Evolutionary conservation across 2,797 vertebrate species (phyloP), one percentile per base, ranked within the genome.

Genomic region (Ceryle rudis): DNA sequence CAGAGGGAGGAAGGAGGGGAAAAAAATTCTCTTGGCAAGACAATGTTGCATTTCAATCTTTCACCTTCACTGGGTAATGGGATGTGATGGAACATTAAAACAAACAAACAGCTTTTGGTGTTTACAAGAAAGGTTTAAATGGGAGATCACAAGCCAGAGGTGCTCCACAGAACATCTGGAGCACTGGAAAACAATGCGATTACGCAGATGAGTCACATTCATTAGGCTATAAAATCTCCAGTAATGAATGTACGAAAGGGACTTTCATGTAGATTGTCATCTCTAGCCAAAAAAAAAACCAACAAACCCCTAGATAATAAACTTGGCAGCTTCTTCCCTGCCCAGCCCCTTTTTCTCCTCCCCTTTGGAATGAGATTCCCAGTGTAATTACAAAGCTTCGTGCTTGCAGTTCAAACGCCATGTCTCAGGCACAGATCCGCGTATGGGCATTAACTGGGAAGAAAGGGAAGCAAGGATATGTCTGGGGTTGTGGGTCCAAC

Each of bases 111-210:
- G 97, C 96, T 97, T 97, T 98, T 97, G 97, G 97, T 98, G 97
- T 98, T 98, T 97, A 98, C 97, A 98, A 96, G 97, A 97, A 98
- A 98, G 97, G 98, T 97, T 98, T 98, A 97, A 92, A 95, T 97
- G 93, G 95, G 93, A 54, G 66, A 89, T 66, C 70, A 54, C 35
- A 83, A 98, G 97, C 95, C 98, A 97, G 97, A 98, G 98, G 98
- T 98, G 96, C 95, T 97, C 93, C 95, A 94, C 95, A 93, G 96
- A 98, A 98, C 98, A 98, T 98, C 98, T 98, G 98, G 98, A 98
- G 97, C 19, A 81, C 94, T 96, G 95, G 97, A 89, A 98, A 98
- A 97, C 89, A 96, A 97, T 97, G 96, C 52, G 97, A 97, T 98
- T 98, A 97, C 97, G 86, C 98, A 98, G 98, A 98, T 98, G 98